phyloP scores from a whole-genome alignment of 1,140 invertebrate species.

The Philopotamus ludificatus region DNA sequence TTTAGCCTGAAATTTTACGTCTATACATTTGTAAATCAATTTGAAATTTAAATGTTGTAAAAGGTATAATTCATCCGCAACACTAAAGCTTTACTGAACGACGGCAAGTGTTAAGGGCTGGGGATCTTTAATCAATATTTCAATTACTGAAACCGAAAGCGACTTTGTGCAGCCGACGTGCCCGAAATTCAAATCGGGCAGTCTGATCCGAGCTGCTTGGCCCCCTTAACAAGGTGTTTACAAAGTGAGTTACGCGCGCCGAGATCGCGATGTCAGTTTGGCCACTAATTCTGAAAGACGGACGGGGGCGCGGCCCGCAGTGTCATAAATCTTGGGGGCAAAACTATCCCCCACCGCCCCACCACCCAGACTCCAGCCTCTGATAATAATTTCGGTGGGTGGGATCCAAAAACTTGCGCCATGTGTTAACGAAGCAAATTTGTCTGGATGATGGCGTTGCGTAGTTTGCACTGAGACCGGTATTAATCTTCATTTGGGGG shows the following conservation, averaged over 20 bases:
- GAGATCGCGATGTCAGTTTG: constrained; percentile 27
- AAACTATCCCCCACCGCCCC: constrained; percentile 19
- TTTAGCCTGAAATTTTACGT: too few relatives aligned
- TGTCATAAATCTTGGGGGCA: constrained; percentile 24
- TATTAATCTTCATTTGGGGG: constrained; percentile 26
- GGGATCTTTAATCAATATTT: too few relatives aligned
- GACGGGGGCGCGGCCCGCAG: constrained; percentile 20
- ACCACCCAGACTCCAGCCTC: not conserved
- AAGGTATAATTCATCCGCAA: too few relatives aligned
- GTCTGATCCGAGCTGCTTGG: too few relatives aligned
- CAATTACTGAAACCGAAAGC: too few relatives aligned
- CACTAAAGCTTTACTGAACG: too few relatives aligned
- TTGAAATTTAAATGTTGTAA: too few relatives aligned
- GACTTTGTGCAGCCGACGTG: too few relatives aligned
- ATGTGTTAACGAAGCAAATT: constrained; percentile 32
- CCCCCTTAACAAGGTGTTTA: constrained; percentile 28
- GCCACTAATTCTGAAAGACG: constrained; percentile 30
- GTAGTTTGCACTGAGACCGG: not conserved
- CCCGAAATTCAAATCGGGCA: too few relatives aligned
- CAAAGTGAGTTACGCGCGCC: constrained; percentile 23
- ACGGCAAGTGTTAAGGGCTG: too few relatives aligned
- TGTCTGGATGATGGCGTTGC: constrained; percentile 28
- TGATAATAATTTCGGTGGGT: not conserved
- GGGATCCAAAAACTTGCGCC: constrained; percentile 23
- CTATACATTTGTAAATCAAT: too few relatives aligned